Evolutionary conservation across 1,140 invertebrate species (phyloP), one percentile per base, ranked within the genome.

Genomic region (Atopsyche davidsoni): DNA sequence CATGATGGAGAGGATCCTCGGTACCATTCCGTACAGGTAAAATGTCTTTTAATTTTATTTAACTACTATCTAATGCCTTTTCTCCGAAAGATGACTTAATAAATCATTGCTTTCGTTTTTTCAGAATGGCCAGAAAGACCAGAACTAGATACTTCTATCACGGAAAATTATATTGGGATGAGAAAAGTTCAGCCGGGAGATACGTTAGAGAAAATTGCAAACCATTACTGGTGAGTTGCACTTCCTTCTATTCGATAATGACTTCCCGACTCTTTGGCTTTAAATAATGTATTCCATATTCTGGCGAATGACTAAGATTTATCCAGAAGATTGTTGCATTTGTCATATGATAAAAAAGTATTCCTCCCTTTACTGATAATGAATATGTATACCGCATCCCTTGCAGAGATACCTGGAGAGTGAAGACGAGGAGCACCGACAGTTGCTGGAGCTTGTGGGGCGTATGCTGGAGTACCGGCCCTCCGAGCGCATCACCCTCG

Each of bases 1-100:
- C 38, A 99, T 99, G 95, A 99, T 99, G 95, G 95, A 99, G 68
- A 78, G 96, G 60, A 98, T 99, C 62, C 77, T 99, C 31, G 96
- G 96, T 36, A 83, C 88, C 52, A 86, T 99, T 66, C 96, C 96
- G 34, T 88, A 91, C 71, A 83, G 93, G 78, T 73, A 51, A 28
- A n/a, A 24, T 36, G 28, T 11, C 38, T 48, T 13, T 7, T 10
- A 6, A 28, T n/a, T 28, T 28, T 28, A 28, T n/a, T n/a, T 28
- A 28, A 28, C 25, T 28, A n/a, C 6, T 6, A 7, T 28, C 25
- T 28, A 28, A 28, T 28, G 25, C n/a, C n/a, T n/a, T n/a, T n/a
- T n/a, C n/a, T n/a, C n/a, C n/a, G n/a, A n/a, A n/a, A n/a, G n/a
- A n/a, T n/a, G n/a, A n/a, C n/a, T n/a, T n/a, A n/a, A n/a, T n/a